Evolutionary conservation across 2,888 invertebrate species (phyloP).

Genomic region (Cantharis flavilabris): DNA sequence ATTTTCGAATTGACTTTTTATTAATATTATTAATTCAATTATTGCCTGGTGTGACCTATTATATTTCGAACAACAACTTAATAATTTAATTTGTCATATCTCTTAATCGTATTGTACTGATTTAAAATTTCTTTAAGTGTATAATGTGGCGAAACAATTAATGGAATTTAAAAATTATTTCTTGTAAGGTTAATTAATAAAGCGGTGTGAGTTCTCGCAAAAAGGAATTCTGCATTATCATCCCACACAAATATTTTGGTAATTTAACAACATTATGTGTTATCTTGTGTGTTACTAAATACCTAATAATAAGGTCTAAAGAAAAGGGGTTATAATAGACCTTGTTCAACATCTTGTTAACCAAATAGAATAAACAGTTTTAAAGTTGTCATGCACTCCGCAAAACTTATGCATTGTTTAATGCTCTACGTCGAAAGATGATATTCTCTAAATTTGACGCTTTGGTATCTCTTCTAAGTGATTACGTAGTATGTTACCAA

Average conservation of each 20-base stretch:
- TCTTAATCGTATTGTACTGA: neutral
- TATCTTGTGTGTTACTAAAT: slow-evolving; percentile 21
- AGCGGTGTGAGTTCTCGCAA: neutral
- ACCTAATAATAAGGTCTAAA: slow-evolving; percentile 29
- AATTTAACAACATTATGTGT: slow-evolving; percentile 17
- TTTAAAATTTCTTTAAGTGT: neutral
- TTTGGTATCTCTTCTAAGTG: slow-evolving; percentile 8
- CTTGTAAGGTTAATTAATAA: neutral
- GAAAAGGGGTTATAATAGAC: slow-evolving; percentile 53
- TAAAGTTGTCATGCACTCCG: slow-evolving; percentile 48
- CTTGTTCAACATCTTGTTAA: slow-evolving; percentile 52
- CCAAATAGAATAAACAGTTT: slow-evolving; percentile 53
- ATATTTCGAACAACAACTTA: neutral
- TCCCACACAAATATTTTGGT: slow-evolving; percentile 24
- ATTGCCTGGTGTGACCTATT: neutral
- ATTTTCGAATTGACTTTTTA: too few species aligned
- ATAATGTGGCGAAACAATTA: neutral
- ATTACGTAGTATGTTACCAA: slow-evolving; percentile 11
- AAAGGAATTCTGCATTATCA: slow-evolving; percentile 5
- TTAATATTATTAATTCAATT: neutral
- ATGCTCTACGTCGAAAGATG: slow-evolving; percentile 3
- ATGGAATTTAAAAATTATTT: neutral
- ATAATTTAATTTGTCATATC: neutral
- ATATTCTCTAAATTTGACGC: neutral
- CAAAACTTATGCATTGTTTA: slow-evolving; percentile 30